Percentiles rank a stretch among this genome's conserved stretches.
Evolutionary conservation across 2,113 vertebrate species (phyloP).

Genomic region (Poeciliopsis retropinna): DNA sequence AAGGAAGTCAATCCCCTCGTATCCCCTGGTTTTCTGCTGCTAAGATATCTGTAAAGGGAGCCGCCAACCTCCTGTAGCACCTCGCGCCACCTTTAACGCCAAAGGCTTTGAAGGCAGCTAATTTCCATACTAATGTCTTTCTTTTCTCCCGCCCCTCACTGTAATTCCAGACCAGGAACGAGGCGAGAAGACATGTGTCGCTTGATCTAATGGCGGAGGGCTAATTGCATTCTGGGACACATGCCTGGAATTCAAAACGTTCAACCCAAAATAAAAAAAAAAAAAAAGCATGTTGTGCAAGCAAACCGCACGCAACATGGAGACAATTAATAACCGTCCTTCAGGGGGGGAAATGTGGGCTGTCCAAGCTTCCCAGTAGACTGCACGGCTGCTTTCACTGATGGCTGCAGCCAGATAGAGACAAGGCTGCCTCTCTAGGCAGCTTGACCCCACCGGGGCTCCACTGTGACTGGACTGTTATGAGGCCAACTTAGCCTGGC

Average conservation of each 20-base stretch:
- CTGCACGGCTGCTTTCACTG: conserved; percentile 71
- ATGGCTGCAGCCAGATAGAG: conserved; percentile 75
- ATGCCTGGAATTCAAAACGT: conserved; percentile 74
- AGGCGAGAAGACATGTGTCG: conserved; percentile 72
- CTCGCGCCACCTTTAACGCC: conserved; percentile 77
- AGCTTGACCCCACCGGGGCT: conserved; percentile 64
- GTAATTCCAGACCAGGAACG: conserved; percentile 68
- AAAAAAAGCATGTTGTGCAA: conserved; percentile 62
- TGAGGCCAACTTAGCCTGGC: conserved; percentile 74
- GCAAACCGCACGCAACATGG: conserved; percentile 63
- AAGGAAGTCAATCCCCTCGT: conserved; percentile 73
- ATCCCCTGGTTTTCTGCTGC: conserved; percentile 60
- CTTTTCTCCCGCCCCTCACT: conserved; percentile 64
- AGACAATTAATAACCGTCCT: conserved; percentile 77
- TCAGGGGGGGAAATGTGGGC: conserved; percentile 67
- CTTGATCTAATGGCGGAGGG: conserved; percentile 76
- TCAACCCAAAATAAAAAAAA: conserved; percentile 28
- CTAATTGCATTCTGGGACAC: conserved; percentile 81
- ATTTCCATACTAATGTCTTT: conserved; percentile 84
- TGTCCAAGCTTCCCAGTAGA: conserved; percentile 63
- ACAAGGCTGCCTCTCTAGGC: conserved; percentile 67
- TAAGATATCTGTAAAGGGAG: conserved; percentile 72
- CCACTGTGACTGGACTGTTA: conserved; percentile 77
- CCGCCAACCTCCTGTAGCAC: conserved; percentile 71
- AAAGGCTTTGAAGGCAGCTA: conserved; percentile 76